Conservation (phyloP, 2,797 vertebrate species). For the Lycodopsis pacificus region DNA sequence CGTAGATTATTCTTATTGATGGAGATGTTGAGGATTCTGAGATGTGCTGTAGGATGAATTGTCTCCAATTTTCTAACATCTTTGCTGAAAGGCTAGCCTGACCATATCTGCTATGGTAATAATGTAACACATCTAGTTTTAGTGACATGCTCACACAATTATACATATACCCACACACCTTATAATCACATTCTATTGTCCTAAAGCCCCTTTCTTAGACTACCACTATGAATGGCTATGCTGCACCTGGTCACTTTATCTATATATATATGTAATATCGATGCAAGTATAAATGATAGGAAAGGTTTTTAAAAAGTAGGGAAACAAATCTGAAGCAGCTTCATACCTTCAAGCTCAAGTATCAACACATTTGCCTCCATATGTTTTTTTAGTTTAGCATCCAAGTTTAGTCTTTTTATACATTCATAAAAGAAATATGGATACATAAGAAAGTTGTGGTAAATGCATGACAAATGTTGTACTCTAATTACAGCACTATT, state of each 20-base stretch:
- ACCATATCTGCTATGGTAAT: slow-evolving; percentile 28
- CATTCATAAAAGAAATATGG: neutral
- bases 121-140: slow-evolving; percentile 14
- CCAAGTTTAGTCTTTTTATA: neutral
- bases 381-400: neutral
- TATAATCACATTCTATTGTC: slow-evolving; percentile 12
- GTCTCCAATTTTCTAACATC: slow-evolving; percentile 47
- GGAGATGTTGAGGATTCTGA: slow-evolving; percentile 43
- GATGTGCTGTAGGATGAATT: slow-evolving; percentile 52
- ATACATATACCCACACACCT: slow-evolving; percentile 13
- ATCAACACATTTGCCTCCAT: neutral
- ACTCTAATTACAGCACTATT: neutral
- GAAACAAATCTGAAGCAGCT: neutral
- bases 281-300: neutral
- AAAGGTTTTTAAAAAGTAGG: neutral
- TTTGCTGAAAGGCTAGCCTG: slow-evolving; percentile 41
- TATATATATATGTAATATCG: too few species aligned
- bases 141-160: slow-evolving; percentile 10
- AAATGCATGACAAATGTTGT: slow-evolving; percentile 5
- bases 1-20: slow-evolving; percentile 57
- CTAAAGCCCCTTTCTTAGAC: neutral
- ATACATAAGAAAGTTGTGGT: neutral
- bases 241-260: neutral
- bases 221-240: neutral
- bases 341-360: neutral